phyloP scores from a whole-genome alignment of 1,140 invertebrate genomes.

The Drosophila lini region DNA sequence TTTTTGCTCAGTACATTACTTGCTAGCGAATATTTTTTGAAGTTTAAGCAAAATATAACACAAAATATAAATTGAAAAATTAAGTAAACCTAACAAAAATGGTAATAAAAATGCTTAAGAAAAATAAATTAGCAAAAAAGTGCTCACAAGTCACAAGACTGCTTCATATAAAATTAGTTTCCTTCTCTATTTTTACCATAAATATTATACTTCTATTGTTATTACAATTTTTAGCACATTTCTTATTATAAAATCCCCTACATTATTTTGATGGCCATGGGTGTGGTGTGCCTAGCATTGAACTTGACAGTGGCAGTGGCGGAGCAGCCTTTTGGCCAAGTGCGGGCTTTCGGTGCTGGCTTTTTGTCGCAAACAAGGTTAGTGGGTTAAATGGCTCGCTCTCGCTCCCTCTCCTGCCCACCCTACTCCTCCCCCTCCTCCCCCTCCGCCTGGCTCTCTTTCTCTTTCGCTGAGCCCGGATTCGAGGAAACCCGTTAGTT shows the following conservation, averaged over 20 bases:
- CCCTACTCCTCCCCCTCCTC: conserved; percentile 2
- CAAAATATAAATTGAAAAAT: background rate
- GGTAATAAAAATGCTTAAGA: no score
- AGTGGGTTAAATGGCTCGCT: conserved; percentile 73
- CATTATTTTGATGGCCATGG: background rate
- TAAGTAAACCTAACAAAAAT: background rate
- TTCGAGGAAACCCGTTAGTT: conserved; percentile 48
- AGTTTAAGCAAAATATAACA: no score
- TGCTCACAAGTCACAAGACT: no score
- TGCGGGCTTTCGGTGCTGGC: conserved; percentile 29
- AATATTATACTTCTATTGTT: no score
- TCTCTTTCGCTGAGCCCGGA: conserved; percentile 19
- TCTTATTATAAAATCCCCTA: background rate
- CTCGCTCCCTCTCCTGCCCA: conserved; percentile 11
- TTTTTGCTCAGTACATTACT: background rate
- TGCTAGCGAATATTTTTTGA: no score
- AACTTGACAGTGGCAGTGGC: conserved; percentile 62
- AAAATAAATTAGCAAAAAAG: no score
- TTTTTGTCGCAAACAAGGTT: conserved; percentile 74
- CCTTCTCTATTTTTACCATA: no score
- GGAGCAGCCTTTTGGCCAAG: conserved; percentile 24
- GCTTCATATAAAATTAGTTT: no score
- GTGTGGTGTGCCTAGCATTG: conserved; percentile 56
- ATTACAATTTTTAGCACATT: no score
- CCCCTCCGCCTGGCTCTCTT: conserved; percentile 17